Conservation (phyloP, 2,888 invertebrate genomes). For the Cheilosia grossa region DNA sequence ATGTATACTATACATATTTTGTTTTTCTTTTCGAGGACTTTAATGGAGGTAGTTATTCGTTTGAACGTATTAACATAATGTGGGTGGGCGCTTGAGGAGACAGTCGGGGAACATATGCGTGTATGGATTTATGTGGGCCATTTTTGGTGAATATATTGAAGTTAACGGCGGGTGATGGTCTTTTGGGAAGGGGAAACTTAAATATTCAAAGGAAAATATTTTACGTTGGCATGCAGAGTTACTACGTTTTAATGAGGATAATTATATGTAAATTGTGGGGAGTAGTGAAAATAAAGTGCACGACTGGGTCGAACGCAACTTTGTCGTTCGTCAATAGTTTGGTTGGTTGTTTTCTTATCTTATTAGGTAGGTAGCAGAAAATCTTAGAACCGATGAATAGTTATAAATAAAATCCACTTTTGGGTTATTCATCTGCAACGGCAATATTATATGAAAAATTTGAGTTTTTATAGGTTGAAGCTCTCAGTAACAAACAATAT, state of each 20-base stretch:
- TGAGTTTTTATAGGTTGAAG: too few relatives aligned
- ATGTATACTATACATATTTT: not conserved
- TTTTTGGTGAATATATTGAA: conserved; percentile 1
- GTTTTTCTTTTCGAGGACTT: not conserved
- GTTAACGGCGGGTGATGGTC: not conserved
- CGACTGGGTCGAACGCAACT: too few relatives aligned
- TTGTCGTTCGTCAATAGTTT: too few relatives aligned
- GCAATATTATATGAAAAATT: too few relatives aligned
- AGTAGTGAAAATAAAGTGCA: too few relatives aligned
- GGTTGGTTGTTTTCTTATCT: too few relatives aligned
- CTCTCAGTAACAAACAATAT: too few relatives aligned
- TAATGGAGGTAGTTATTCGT: not conserved
- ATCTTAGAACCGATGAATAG: too few relatives aligned
- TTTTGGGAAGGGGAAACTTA: not conserved
- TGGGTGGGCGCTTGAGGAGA: not conserved
- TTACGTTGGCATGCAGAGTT: not conserved
- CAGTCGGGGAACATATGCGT: not conserved
- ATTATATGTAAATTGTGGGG: too few relatives aligned
- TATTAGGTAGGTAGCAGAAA: too few relatives aligned
- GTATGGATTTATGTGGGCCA: not conserved
- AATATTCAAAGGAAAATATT: not conserved
- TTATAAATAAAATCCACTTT: too few relatives aligned
- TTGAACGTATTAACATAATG: not conserved
- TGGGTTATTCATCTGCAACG: too few relatives aligned
- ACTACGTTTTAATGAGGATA: not conserved